Percentiles rank a stretch among this genome's conserved stretches.
Evolutionary conservation across 2,113 vertebrate species (phyloP).

Genomic region (Podilymbus podiceps): DNA sequence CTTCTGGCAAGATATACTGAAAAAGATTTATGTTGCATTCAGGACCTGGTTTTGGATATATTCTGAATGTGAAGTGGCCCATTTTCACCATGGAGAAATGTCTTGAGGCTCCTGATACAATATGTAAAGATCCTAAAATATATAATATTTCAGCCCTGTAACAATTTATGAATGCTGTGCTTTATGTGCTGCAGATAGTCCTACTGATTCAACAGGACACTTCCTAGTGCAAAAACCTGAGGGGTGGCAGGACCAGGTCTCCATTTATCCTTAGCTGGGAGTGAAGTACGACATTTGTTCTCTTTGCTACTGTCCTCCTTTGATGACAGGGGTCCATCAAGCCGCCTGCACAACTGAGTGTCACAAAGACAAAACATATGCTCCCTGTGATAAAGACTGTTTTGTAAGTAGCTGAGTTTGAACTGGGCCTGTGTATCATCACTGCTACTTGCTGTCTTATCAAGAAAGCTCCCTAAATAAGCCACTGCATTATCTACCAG

Average conservation of each 20-base stretch:
- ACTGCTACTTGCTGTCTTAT: slow-evolving; percentile 28
- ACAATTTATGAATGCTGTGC: background rate
- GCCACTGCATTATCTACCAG: background rate
- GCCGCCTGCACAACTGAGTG: background rate
- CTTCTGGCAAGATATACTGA: background rate
- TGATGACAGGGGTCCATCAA: background rate
- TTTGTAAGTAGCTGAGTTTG: background rate
- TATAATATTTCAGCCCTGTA: background rate
- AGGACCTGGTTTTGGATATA: background rate
- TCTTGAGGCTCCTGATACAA: background rate
- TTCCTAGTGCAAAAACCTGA: background rate
- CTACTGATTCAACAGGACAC: background rate
- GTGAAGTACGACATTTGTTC: background rate
- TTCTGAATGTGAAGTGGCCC: background rate
- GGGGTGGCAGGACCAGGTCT: background rate
- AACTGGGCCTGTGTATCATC: background rate
- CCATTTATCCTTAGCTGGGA: background rate
- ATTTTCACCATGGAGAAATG: background rate
- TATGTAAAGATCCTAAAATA: background rate
- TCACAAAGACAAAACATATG: background rate
- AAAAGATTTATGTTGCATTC: background rate
- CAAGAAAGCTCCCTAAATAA: slow-evolving; percentile 36
- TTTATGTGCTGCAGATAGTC: background rate
- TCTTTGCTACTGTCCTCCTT: background rate
- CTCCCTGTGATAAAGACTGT: background rate